phyloP scores from a whole-genome alignment of 2,113 vertebrate species.

The Semnopithecus entellus region DNA sequence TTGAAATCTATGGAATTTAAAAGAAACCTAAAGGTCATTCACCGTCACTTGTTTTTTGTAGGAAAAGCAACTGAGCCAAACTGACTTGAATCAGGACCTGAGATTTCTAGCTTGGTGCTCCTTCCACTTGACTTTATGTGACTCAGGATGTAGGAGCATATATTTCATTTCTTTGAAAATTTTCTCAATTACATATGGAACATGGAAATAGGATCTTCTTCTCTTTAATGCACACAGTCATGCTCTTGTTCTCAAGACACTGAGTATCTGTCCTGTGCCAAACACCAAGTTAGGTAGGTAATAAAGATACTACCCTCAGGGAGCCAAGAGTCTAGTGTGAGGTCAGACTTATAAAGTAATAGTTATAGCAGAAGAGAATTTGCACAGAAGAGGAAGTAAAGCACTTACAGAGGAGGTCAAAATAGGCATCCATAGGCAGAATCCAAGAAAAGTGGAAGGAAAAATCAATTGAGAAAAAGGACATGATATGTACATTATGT shows the following conservation, averaged over 20 bases:
- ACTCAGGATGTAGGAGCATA: neutral
- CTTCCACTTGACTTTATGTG: neutral
- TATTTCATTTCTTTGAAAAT: neutral
- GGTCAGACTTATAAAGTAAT: neutral
- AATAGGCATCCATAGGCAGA: neutral
- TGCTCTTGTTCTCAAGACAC: neutral
- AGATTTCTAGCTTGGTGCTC: neutral
- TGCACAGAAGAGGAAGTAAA: neutral
- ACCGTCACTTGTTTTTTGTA: neutral
- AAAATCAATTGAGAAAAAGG: neutral
- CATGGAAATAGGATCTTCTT: neutral
- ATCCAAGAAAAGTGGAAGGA: neutral
- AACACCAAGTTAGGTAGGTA: neutral
- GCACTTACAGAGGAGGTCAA: neutral
- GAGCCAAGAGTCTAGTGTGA: neutral
- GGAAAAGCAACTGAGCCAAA: neutral
- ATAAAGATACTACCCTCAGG: neutral
- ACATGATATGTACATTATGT: accelerated
- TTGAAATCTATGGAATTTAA: conserved; percentile 9
- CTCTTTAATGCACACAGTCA: neutral
- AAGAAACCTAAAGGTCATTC: conserved; percentile 6
- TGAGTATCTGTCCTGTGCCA: neutral
- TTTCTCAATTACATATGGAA: neutral
- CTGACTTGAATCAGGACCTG: neutral
- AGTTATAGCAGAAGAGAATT: neutral